These are phyloP conservation scores for Melinaea menophilus DNA, from an alignment of 2,888 invertebrate genomes.

Conservation along the genomic window DNA sequence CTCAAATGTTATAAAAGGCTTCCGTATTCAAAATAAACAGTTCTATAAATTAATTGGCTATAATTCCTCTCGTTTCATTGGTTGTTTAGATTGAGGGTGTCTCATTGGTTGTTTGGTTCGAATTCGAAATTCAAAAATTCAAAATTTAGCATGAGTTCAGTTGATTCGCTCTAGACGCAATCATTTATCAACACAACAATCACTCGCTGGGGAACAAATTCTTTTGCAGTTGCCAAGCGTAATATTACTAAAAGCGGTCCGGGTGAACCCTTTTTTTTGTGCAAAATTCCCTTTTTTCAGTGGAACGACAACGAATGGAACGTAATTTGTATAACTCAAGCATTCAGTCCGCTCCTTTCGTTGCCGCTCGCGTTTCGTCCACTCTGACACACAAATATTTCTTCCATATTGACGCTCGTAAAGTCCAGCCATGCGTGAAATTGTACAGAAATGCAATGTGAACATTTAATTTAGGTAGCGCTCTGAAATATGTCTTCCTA, in stretches of 20 bases:
- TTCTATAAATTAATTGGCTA: too few relatives aligned
- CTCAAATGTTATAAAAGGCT: too few relatives aligned
- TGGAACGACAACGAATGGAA: slow-evolving; percentile 50
- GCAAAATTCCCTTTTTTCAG: slow-evolving; percentile 58
- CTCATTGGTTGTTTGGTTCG: not conserved
- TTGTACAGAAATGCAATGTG: slow-evolving; percentile 27
- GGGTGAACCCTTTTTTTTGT: slow-evolving; percentile 51
- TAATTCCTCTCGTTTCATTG: too few relatives aligned
- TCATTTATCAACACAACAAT: slow-evolving; percentile 57
- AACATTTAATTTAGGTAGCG: slow-evolving; percentile 28
- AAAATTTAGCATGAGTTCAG: slow-evolving; percentile 14
- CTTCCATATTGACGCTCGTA: slow-evolving; percentile 30
- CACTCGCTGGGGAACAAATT: slow-evolving; percentile 40
- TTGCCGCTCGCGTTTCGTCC: slow-evolving; percentile 30
- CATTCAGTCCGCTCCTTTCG: slow-evolving; percentile 34
- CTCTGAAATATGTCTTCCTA: slow-evolving; percentile 17
- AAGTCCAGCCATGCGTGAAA: slow-evolving; percentile 26
- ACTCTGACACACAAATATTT: slow-evolving; percentile 33
- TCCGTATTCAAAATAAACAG: too few relatives aligned
- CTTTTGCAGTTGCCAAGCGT: slow-evolving; percentile 46
- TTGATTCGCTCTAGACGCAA: slow-evolving; percentile 33
- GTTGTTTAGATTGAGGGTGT: not conserved
- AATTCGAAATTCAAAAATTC: slow-evolving; percentile 14
- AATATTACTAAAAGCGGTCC: slow-evolving; percentile 50
- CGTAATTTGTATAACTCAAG: slow-evolving; percentile 57